Evolutionary conservation across 2,113 vertebrate species (phyloP).

Genomic region (Noctilio leporinus): DNA sequence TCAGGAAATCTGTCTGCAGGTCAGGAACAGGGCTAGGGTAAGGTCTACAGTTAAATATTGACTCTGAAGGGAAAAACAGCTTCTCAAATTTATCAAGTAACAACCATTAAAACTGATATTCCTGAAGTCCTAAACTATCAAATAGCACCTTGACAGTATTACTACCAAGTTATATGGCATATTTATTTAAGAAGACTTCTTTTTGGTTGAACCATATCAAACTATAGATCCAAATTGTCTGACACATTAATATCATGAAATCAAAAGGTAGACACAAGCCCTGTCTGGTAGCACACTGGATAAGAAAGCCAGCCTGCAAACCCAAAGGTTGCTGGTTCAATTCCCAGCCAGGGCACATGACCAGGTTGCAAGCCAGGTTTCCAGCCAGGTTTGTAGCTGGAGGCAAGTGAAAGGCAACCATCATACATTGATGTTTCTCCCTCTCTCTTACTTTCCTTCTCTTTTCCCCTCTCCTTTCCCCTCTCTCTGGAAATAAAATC

Average conservation of each 20-base stretch:
- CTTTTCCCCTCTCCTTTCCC: too few relatives aligned
- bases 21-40: background rate
- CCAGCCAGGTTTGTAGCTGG: too few relatives aligned
- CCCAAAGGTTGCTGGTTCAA: too few relatives aligned
- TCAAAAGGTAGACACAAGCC: background rate
- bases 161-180: background rate
- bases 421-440: too few relatives aligned
- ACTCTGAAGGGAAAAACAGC: background rate
- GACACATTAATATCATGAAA: background rate
- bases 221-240: background rate
- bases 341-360: too few relatives aligned
- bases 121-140: background rate
- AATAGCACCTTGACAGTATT: background rate
- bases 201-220: background rate
- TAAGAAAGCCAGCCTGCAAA: too few relatives aligned
- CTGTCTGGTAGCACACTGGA: too few relatives aligned
- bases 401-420: too few relatives aligned
- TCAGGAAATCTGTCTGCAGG: background rate
- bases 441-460: too few relatives aligned
- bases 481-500: too few relatives aligned
- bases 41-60: background rate
- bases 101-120: background rate
- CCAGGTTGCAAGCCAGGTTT: too few relatives aligned
- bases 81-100: background rate
- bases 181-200: background rate